Conservation (phyloP, 2,888 invertebrate genomes). For the Lithosia quadra region DNA sequence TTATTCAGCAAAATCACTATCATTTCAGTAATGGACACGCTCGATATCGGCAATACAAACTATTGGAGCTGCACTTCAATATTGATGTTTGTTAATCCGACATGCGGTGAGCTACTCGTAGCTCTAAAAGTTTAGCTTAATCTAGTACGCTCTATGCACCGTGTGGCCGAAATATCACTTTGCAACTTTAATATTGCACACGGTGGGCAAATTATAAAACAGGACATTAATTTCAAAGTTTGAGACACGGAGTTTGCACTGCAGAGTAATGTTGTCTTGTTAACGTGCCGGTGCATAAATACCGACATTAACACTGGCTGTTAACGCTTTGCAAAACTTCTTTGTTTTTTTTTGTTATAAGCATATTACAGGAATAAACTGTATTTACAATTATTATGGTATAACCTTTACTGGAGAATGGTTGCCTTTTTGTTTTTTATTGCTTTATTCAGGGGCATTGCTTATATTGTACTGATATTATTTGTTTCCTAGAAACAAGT, state of each 20-base stretch:
- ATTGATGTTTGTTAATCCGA: conserved; percentile 15
- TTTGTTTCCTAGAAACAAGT: too few species aligned
- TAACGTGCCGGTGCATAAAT: conserved; percentile 76
- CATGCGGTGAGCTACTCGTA: neutral
- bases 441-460: neutral
- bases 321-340: conserved; percentile 61
- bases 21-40: neutral
- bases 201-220: conserved; percentile 72
- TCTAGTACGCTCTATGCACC: conserved; percentile 45
- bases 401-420: conserved; percentile 20
- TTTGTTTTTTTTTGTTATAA: conserved; percentile 61
- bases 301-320: conserved; percentile 63
- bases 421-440: conserved; percentile 23
- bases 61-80: conserved; percentile 13
- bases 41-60: neutral
- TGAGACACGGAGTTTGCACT: conserved; percentile 66
- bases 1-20: neutral
- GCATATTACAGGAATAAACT: conserved; percentile 58
- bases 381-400: conserved; percentile 17
- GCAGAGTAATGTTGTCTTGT: conserved; percentile 73
- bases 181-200: conserved; percentile 68
- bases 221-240: conserved; percentile 77
- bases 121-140: conserved; percentile 44
- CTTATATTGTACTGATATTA: neutral
- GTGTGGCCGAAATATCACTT: conserved; percentile 63